These are phyloP conservation scores for Centropus unirufus DNA, from an alignment of 2,113 vertebrate genomes.

Conservation along the genomic window DNA sequence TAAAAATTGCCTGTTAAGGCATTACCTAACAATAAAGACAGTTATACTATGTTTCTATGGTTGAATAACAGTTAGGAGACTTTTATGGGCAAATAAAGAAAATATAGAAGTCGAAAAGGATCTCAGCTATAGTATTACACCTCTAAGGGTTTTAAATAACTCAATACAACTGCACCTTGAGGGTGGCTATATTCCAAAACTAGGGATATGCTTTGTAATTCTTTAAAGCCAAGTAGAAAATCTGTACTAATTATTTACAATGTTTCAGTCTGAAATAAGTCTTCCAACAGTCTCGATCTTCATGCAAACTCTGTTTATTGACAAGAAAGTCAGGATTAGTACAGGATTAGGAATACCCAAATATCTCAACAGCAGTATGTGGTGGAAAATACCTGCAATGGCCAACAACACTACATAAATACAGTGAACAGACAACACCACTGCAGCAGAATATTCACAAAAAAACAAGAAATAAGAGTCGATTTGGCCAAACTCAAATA, in stretches of 20 bases:
- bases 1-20: background rate
- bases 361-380: background rate
- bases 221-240: conserved; percentile 2
- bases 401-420: background rate
- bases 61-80: background rate
- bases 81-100: background rate
- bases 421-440: background rate
- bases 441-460: background rate
- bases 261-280: background rate
- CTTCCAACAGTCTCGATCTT: background rate
- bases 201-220: background rate
- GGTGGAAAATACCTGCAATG: background rate
- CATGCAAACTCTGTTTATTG: background rate
- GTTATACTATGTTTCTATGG: background rate
- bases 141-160: background rate
- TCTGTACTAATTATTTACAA: background rate
- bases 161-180: background rate
- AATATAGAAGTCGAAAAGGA: background rate
- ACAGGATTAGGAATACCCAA: background rate
- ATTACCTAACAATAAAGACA: background rate
- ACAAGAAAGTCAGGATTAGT: background rate
- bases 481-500: background rate
- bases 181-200: background rate
- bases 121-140: background rate
- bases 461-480: background rate